Base-by-base conservation (phyloP, 1,140 invertebrate genomes). In the Eurosta solidaginis region DNA sequence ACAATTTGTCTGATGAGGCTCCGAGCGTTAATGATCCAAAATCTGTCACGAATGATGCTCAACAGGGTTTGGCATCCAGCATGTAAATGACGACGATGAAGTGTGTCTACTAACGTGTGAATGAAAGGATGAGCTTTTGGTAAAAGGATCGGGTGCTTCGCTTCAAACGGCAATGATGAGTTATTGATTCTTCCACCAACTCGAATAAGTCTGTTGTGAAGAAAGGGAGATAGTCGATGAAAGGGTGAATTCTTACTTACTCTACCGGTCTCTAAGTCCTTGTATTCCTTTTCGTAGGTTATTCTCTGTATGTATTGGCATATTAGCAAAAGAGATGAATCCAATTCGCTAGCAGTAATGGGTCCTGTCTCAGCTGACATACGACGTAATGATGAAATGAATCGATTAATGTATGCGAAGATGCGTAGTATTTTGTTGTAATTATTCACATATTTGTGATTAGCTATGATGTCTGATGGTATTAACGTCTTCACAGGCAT, bases 361-460 rank as follows among this genome's bases (percentile, higher is more conserved):
- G 17, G 50, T 1, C n/a, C 27, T 7, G 3, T 20, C 1, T 52
- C 3, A 20, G 22, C 3, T 7, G 27, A 2, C 20, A 17, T 20
- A 36, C n/a, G 36, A 5, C 40, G 17, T 44, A 44, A 44, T 17
- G 44, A 49, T 10, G 74, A n/a, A 59, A 52, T 77, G 17, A 63
- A 77, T 2, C 50, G 50, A 10, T 33, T 12, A 22, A 25, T 40
- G 33, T 63, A 59, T 10, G 36, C 33, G 14, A 63, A 40, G n/a
- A 27, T 77, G 3, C 52, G 17, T 40, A 54, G 36, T 10, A 54
- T 2, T 14, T 59, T 77, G 9, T 50, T 36, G 17, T 50, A 76
- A 20, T 36, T 76, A 20, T 76, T 76, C 5, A 50, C 44, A 29
- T 50, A 76, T 76, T 76, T 76, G 45, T 29, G 22, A n/a, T 52